Evolutionary conservation across 2,888 invertebrate genomes (phyloP), one percentile per base, ranked within the genome.

Genomic region (Deilephila porcellus): DNA sequence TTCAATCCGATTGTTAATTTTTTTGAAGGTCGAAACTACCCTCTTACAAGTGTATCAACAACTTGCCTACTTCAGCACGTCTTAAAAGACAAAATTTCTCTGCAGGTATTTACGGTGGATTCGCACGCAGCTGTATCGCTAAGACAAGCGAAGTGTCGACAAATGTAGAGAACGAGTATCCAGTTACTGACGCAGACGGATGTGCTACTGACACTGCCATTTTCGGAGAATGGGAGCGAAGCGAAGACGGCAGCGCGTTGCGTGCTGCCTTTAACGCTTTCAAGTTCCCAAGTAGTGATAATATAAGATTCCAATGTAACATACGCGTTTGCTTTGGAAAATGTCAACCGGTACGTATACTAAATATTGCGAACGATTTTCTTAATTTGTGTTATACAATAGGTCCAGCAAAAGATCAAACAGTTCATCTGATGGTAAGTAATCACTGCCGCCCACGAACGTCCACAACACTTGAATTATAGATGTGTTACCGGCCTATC

Each of bases 241-340:
- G 97, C 86, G 96, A 97, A 29, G 98, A 98, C 76, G 97, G 97
- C 71, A 98, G 98, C 88, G 97, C 98, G 29, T 92, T 99, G 72
- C 95, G 97, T 86, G 98, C 98, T 78, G 97, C 97, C 82, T 98
- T 99, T 91, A 98, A 98, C 88, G 98, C 98, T 4, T 98, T 98
- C 90, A 98, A 98, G 88, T 99, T 98, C 96, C 98, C 98, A 0
- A 98, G 97, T 83, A 98, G 98, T 85, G 98, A 98, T 86, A 98
- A 98, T 86, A 98, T 98, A 83, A 95, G 98, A 91, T 98, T 99
- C 97, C 98, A 98, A 91, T 98, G 98, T 90, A 98, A 98, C 90
- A 98, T 98, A 83, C 96, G 98, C 76, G 98, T 99, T 14, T 98
- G 98, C 95, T 98, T 98, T 87, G 98, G 98, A 88, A 97, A 97